Conservation (phyloP, 2,888 invertebrate species). For the Diarsia dahlii region DNA sequence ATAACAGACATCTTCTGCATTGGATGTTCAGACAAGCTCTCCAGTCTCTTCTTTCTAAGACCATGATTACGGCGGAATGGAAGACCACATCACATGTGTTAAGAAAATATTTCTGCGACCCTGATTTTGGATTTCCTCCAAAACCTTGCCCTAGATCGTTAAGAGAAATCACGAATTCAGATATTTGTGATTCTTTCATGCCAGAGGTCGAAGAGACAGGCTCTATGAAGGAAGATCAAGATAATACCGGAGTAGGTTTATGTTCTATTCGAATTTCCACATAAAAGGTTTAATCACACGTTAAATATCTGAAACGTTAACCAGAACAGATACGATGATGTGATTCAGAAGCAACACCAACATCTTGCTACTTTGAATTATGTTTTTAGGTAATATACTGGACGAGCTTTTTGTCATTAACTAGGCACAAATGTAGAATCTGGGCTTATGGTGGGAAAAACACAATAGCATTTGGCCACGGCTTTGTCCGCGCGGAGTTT, state of each 20-base stretch:
- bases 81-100: slow-evolving; percentile 72
- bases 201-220: slow-evolving; percentile 78
- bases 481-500: background rate
- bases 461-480: background rate
- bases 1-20: slow-evolving; percentile 76
- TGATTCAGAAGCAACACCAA: background rate
- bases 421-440: background rate
- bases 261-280: slow-evolving; percentile 2
- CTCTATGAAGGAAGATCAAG: slow-evolving; percentile 63
- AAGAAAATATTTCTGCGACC: slow-evolving; percentile 80
- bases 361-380: background rate
- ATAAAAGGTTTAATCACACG: background rate
- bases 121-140: slow-evolving; percentile 82
- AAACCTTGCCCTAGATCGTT: slow-evolving; percentile 72
- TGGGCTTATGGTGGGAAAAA: background rate
- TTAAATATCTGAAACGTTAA: background rate
- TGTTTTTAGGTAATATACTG: background rate
- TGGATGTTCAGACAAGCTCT: slow-evolving; percentile 88
- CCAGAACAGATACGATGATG: background rate
- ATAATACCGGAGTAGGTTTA: slow-evolving; percentile 28
- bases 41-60: slow-evolving; percentile 75
- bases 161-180: slow-evolving; percentile 71
- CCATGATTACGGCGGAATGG: slow-evolving; percentile 71
- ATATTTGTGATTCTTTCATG: slow-evolving; percentile 82
- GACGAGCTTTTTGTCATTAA: background rate